These are phyloP conservation scores for Lacerta agilis DNA, from an alignment of 2,797 vertebrate species.

Conservation along the genomic window DNA sequence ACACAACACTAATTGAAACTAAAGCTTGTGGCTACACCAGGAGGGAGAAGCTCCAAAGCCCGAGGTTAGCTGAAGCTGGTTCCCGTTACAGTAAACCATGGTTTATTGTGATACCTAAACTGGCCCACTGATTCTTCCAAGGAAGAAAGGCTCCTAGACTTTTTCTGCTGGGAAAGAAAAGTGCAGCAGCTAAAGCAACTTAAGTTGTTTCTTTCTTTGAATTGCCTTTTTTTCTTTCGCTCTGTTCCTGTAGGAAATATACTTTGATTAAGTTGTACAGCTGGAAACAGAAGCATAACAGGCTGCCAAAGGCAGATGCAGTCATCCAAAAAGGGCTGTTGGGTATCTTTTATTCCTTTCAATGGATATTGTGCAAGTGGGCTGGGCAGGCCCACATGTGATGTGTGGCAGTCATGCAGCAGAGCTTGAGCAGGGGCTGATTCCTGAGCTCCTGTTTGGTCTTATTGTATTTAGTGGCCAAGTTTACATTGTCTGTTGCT, in stretches of 20 bases:
- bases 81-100: neutral
- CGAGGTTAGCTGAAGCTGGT: neutral
- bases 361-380: neutral
- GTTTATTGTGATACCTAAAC: neutral
- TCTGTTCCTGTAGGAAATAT: too few relatives aligned
- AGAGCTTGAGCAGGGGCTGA: too few relatives aligned
- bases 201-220: neutral
- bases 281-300: neutral
- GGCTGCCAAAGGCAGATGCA: neutral
- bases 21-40: neutral
- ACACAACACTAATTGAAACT: neutral
- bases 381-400: neutral
- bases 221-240: neutral
- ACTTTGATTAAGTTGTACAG: neutral
- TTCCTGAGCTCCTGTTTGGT: neutral
- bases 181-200: too few relatives aligned
- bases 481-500: neutral
- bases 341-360: neutral
- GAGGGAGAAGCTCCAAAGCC: neutral
- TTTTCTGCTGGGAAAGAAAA: neutral
- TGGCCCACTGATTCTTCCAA: neutral
- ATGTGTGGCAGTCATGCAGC: neutral
- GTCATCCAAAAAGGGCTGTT: neutral
- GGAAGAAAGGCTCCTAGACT: neutral
- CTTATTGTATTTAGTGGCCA: neutral